phyloP scores from a whole-genome alignment of 2,888 invertebrate species.

The Ophioninae sp. region DNA sequence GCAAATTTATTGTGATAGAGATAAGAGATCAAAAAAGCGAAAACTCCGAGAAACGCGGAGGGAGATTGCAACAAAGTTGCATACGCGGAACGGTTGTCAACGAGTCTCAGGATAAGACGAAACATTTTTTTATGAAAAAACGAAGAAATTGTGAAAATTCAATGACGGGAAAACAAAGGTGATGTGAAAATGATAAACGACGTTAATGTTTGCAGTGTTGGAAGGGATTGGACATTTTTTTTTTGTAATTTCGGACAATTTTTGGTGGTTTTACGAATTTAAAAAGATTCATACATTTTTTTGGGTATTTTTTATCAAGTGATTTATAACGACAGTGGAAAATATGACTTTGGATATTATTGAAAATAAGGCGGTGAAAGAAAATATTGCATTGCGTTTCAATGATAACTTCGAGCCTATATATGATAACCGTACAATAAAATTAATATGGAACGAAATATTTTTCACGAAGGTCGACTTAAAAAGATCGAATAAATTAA shows the following conservation, averaged over 20 bases:
- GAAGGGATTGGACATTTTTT: no score
- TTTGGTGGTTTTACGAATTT: no score
- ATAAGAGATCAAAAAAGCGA: background rate
- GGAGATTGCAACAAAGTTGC: background rate
- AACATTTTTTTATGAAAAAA: background rate
- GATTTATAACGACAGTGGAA: no score
- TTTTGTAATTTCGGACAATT: no score
- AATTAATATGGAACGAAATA: background rate
- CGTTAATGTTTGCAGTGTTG: no score
- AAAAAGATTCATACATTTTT: no score
- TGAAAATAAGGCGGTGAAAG: background rate
- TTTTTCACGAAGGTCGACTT: background rate
- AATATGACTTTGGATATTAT: no score
- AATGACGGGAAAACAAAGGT: no score
- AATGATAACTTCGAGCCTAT: background rate
- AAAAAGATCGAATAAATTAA: background rate
- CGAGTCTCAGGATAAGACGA: background rate
- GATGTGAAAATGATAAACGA: no score
- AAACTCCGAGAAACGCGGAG: background rate
- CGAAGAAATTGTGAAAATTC: no score
- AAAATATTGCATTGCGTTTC: background rate
- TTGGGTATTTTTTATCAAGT: no score
- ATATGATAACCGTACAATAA: background rate
- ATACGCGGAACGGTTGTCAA: background rate
- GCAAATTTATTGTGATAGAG: background rate